Base-by-base conservation (phyloP, 2,888 invertebrate species). In the Diplazon laetatorius region DNA sequence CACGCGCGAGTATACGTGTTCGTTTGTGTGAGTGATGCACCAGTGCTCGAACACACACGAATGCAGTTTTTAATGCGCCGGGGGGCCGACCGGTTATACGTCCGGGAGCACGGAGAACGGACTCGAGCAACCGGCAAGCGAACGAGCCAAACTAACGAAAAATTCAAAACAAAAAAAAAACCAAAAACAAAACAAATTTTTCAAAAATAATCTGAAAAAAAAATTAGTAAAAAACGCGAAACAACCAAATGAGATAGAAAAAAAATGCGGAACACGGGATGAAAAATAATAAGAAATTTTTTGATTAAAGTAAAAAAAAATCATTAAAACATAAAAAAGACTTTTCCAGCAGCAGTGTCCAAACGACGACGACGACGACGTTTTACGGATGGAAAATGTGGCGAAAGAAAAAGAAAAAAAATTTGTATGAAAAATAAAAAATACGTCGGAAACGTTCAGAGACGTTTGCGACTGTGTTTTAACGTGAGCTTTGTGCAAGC, bases 341-440 rank as follows among this genome's bases (percentile, higher is more conserved):
- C 39, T 16, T 22, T 16, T 14, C 46, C 22, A 35, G 35, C 57
- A 68, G 69, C 30, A 48, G 73, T n/a, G n/a, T 42, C 63, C 57
- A 69, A 73, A 69, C 73, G 50, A 55, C 57, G 18, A 50, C 57
- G 18, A 50, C 48, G 57, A 57, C 59, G 73, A 65, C 59, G 69
- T 73, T 73, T 73, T 69, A 70, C 63, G 73, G 68, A 57, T 70
- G 63, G 37, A 52, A 69, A 73, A 60, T n/a, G n/a, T n/a, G n/a
- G 50, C 52, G 63, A 69, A 50, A 50, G 57, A 35, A 69, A 22
- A 25, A 50, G 66, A 76, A 66, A 76, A 72, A 76, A 48, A 62
- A 72, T n/a, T n/a, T n/a, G n/a, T n/a, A n/a, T n/a, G n/a, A n/a
- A n/a, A n/a, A n/a, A n/a, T n/a, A n/a, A n/a, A n/a, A n/a, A n/a